Base-by-base conservation (phyloP, 2,113 vertebrate genomes). In the Upupa epops region DNA sequence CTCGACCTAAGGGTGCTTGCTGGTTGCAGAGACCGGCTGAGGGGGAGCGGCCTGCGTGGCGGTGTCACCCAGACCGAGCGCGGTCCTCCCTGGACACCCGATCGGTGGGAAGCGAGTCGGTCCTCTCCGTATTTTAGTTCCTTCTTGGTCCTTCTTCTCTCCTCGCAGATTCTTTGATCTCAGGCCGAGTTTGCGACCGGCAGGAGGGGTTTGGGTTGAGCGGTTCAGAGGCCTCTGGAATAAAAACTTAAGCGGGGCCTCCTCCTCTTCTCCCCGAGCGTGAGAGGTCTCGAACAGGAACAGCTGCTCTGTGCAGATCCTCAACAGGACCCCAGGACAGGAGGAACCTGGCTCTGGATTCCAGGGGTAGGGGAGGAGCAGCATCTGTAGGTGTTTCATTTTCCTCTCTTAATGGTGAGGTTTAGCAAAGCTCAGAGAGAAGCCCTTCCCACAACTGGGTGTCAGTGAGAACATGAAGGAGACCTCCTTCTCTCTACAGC, bases 181-280 rank as follows among this genome's bases (percentile, higher is more conserved):
- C 46, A 4, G 36, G 9, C 4, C 3, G 21, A 5, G 26, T 10
- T 32, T 17, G 4, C 45, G 16, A 5, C 52, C 11, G 1, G 0
- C 18, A 1, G 40, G 48, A 2, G 68, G 18, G 48, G 4, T 17
- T 13, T 29, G 1, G 20, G 17, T 18, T 22, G 36, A 17, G 56
- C n/a, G 16, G 37, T 13, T 10, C 11, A 24, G 58, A 11, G 11
- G 28, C 6, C n/a, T 32, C 17, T 21, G 14, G 6, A 20, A 8
- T 7, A 18, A 34, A 63, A 22, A 1, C 36, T 6, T 5, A 5
- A n/a, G 2, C 4, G 24, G 19, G 13, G 13, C 16, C 25, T 10
- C 18, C 34, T 16, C 9, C 46, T 45, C 8, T 11, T 12, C n/a
- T n/a, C n/a, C n/a, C n/a, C n/a, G n/a, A n/a, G n/a, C n/a, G n/a